Percentiles rank a stretch among this genome's conserved stretches.
Evolutionary conservation across 2,888 invertebrate species (phyloP).

Genomic region (Endomychus coccineus): DNA sequence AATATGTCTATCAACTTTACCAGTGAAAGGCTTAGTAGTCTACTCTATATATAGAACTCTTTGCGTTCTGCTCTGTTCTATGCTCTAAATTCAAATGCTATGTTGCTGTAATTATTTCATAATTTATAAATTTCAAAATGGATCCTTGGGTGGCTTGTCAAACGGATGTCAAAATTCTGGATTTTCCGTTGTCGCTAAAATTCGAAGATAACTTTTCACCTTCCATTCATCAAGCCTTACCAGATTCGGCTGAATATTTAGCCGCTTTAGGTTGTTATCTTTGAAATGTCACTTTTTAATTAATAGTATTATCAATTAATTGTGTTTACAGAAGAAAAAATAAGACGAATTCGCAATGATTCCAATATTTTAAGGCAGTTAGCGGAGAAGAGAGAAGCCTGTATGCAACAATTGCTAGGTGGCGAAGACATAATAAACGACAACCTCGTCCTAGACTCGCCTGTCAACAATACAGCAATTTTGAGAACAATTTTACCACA

Average conservation of each 20-base stretch:
- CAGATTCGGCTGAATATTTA: slow-evolving; percentile 36
- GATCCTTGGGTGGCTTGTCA: slow-evolving; percentile 32
- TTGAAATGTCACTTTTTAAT: no score
- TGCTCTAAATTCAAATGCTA: no score
- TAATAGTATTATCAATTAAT: no score
- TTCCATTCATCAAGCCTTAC: slow-evolving; percentile 24
- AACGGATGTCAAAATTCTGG: slow-evolving; percentile 17
- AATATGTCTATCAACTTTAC: no score
- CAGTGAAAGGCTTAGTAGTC: no score
- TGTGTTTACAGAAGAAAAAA: slow-evolving; percentile 43
- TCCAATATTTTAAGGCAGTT: slow-evolving; percentile 46
- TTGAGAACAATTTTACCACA: slow-evolving; percentile 47
- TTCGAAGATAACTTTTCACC: slow-evolving; percentile 38
- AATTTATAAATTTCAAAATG: no score
- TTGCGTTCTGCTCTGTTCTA: no score
- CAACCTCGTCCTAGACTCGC: slow-evolving; percentile 41
- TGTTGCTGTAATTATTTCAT: no score
- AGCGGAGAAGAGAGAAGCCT: slow-evolving; percentile 46
- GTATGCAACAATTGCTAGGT: slow-evolving; percentile 44
- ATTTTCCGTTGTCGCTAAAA: slow-evolving; percentile 23
- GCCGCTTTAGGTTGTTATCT: slow-evolving; percentile 33
- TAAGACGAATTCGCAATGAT: slow-evolving; percentile 46
- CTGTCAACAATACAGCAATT: slow-evolving; percentile 40
- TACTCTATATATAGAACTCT: no score
- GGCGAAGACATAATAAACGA: slow-evolving; percentile 25